These are phyloP conservation scores for Anoplopoma fimbria DNA, from an alignment of 2,113 vertebrate species.

Conservation along the genomic window DNA sequence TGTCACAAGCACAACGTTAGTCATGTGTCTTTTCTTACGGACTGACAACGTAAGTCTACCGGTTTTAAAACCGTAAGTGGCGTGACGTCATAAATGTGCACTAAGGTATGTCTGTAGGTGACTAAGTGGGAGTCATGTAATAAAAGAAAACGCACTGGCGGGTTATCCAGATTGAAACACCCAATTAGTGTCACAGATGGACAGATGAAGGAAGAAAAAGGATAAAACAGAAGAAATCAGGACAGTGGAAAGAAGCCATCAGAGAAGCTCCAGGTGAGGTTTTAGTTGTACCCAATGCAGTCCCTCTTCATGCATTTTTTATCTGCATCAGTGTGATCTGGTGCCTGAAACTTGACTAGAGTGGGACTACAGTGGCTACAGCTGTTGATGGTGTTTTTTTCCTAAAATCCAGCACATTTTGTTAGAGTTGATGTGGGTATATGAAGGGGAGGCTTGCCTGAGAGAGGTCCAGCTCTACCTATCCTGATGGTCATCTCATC, in stretches of 20 bases:
- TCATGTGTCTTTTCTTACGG: not conserved
- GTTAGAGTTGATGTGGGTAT: conserved; percentile 73
- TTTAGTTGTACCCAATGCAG: not conserved
- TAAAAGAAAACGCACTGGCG: not conserved
- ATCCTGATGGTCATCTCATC: conserved; percentile 92
- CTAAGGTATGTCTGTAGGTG: fast-evolving
- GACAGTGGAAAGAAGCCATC: conserved; percentile 57
- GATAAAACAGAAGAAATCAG: not conserved
- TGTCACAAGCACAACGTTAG: not conserved
- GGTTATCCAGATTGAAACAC: conserved; percentile 6
- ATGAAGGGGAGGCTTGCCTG: conserved; percentile 94
- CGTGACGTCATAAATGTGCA: not conserved
- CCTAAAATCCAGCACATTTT: not conserved
- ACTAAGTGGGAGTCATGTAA: not conserved
- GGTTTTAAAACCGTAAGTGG: not conserved
- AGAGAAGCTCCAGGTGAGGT: conserved; percentile 50
- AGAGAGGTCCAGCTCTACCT: conserved; percentile 90
- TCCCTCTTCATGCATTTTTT: not conserved
- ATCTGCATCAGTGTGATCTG: not conserved
- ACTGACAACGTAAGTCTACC: not conserved
- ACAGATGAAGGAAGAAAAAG: conserved; percentile 1
- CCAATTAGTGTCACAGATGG: not conserved
- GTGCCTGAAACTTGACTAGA: not conserved
- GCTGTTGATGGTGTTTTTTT: not conserved
- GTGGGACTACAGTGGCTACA: not conserved